Conservation (phyloP, 2,888 invertebrate genomes). For the Timema podura region DNA sequence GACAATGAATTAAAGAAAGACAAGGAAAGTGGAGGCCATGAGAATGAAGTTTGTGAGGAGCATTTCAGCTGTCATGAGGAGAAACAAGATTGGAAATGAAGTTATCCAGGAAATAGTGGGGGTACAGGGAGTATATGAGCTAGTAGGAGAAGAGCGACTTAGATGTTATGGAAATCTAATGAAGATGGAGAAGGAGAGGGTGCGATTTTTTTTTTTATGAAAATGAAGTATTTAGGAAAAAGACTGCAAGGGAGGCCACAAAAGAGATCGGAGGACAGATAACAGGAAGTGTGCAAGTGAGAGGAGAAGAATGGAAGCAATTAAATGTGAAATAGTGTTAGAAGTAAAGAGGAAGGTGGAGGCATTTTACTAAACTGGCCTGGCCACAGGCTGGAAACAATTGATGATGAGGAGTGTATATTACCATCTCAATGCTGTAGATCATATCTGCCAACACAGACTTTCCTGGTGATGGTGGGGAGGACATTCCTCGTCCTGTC, state of each 20-base stretch:
- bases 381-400: too few relatives aligned
- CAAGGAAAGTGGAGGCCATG: too few relatives aligned
- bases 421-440: constrained; percentile 48
- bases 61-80: too few relatives aligned
- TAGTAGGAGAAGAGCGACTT: too few relatives aligned
- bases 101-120: too few relatives aligned
- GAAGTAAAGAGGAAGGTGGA: neutral
- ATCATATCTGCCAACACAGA: constrained; percentile 49
- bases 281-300: neutral
- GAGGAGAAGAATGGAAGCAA: neutral
- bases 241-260: neutral
- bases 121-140: too few relatives aligned
- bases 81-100: too few relatives aligned
- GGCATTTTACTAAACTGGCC: neutral
- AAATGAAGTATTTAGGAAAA: neutral
- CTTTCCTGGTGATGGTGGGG: constrained; percentile 50
- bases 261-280: neutral
- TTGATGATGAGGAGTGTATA: constrained; percentile 1
- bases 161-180: too few relatives aligned
- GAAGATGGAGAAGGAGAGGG: too few relatives aligned
- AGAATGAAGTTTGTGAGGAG: too few relatives aligned
- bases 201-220: neutral
- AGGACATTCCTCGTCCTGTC: constrained; percentile 43
- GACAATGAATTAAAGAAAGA: too few relatives aligned
- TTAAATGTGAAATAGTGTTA: neutral